Conservation (phyloP, 2,888 invertebrate genomes). For the Chymomyza caudatula region DNA sequence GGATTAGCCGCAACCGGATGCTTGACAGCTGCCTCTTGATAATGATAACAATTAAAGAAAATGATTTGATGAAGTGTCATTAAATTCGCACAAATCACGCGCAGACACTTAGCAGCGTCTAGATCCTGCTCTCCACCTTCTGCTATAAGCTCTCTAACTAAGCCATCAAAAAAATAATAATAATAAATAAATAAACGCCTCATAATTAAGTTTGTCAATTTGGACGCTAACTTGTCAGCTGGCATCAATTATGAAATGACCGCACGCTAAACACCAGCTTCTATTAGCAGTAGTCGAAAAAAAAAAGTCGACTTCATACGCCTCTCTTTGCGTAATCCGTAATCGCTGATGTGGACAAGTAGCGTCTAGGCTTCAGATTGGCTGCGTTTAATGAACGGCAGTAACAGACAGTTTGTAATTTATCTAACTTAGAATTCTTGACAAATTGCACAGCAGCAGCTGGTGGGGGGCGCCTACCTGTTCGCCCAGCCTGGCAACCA, state of each 20-base stretch:
- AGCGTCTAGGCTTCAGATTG: slow-evolving; percentile 31
- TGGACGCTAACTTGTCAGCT: slow-evolving; percentile 58
- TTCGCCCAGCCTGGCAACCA: not conserved
- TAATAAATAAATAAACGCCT: slow-evolving; percentile 4
- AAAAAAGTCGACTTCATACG: slow-evolving; percentile 13
- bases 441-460: slow-evolving; percentile 54
- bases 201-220: slow-evolving; percentile 46
- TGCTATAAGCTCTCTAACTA: not conserved
- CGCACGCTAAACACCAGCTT: slow-evolving; percentile 18
- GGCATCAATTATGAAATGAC: slow-evolving; percentile 69
- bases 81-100: slow-evolving; percentile 9
- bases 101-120: not conserved
- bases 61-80: not conserved
- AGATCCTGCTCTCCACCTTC: not conserved
- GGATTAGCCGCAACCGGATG: slow-evolving; percentile 1
- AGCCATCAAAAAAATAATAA: not conserved
- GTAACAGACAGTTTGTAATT: slow-evolving; percentile 40
- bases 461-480: not conserved
- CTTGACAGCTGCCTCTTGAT: not conserved
- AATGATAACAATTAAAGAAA: slow-evolving; percentile 1
- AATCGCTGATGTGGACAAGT: not conserved
- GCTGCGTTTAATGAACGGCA: slow-evolving; percentile 39
- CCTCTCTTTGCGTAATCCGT: slow-evolving; percentile 52
- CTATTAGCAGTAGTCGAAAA: not conserved
- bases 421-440: slow-evolving; percentile 60